Percentiles rank a stretch among this genome's conserved stretches.
Evolutionary conservation across 2,888 invertebrate genomes (phyloP).

Genomic region (Crepidodera aurea): DNA sequence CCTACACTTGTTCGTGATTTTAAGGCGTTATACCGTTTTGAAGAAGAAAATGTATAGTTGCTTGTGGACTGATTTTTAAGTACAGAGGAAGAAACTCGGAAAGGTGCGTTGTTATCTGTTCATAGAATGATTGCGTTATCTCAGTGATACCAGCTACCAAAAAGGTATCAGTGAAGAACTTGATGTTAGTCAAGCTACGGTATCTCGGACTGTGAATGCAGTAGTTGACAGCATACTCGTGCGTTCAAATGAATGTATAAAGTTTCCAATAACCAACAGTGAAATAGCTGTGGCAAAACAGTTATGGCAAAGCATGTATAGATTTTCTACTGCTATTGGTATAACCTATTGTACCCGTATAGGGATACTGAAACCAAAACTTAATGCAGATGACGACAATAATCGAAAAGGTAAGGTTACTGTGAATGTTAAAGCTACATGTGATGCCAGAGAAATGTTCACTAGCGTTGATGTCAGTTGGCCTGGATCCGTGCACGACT

Average conservation of each 20-base stretch:
- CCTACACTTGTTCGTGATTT: no score
- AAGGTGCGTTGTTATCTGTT: background rate
- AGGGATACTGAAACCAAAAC: background rate
- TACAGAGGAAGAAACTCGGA: no score
- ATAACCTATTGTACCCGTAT: background rate
- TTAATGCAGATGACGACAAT: background rate
- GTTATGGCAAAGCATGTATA: background rate
- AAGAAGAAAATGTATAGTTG: no score
- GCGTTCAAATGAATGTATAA: background rate
- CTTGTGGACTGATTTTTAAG: no score
- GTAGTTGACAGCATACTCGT: background rate
- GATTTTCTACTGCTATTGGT: conserved; percentile 3
- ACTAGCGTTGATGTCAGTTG: background rate
- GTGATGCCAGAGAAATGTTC: background rate
- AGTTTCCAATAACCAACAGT: background rate
- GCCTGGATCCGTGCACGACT: conserved; percentile 25
- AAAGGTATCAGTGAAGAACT: background rate
- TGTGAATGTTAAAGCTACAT: background rate
- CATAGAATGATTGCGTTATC: background rate
- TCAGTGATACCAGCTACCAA: background rate
- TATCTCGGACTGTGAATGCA: background rate
- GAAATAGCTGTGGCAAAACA: background rate
- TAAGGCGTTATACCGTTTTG: no score
- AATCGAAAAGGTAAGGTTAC: background rate
- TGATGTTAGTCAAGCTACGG: conserved; percentile 3